Base-by-base conservation (phyloP, 2,888 invertebrate species). In the Lamellibrachia satsuma region DNA sequence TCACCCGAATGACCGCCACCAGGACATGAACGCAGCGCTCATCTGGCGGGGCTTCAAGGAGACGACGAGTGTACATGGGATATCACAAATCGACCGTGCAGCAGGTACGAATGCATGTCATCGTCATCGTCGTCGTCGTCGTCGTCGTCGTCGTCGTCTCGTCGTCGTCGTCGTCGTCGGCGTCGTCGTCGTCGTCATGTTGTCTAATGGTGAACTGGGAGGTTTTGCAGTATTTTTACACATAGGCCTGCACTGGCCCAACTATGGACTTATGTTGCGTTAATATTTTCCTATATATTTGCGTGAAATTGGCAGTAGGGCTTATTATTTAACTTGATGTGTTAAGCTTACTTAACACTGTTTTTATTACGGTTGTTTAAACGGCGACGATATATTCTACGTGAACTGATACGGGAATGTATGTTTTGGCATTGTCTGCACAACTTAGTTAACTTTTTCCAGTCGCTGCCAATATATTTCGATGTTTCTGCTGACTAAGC, bases 41-140 rank as follows among this genome's bases (percentile, higher is more conserved):
- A 91, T 91, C 52, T 91, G 91, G 91, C 52, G 52, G 91, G 91
- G 91, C 55, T 91, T 91, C 91, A 91, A 91, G 91, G 91, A 91
- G 91, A 52, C 91, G 15, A 91, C 91, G 11, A 91, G 91, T 52
- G 91, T 91, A 7, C 91, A 91, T 8, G 91, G 91, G 9, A 91
- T 91, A 15, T 52, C 91, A 55, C 91, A 91, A 52, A 27, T 91
- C 91, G 91, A 91, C 91, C 52, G 91, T 22, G 91, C 91, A 7
- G 52, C 91, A 27, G 91, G 91, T 91, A 39, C 15, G 15, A 52
- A n/a, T 91, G 22, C n/a, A 11, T 11, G 52, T 11, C 52, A 91
- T 11, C 22, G 15, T 91, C 51, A 4, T 9, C 11, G 91, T 8
- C 39, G 39, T 39, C 39, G 39, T 39, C 39, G 60, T 8, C 60